phyloP scores from a whole-genome alignment of 2,797 vertebrate genomes.

The Kryptolebias ocellatus region DNA sequence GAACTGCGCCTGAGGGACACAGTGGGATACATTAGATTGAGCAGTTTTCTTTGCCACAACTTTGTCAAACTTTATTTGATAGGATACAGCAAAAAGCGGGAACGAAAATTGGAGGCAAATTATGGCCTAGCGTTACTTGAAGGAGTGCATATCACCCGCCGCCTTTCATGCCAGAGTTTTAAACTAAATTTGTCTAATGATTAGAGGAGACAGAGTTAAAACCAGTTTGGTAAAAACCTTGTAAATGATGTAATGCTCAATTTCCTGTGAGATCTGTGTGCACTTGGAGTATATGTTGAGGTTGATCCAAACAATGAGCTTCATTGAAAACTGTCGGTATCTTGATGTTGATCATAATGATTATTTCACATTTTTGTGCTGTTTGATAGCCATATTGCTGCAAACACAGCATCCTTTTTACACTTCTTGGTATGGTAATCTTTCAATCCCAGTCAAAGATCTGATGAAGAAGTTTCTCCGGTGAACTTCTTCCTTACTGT shows the following conservation, averaged over 20 bases:
- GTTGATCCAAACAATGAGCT: not conserved
- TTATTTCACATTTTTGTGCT: not conserved
- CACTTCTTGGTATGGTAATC: not conserved
- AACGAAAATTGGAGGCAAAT: constrained; percentile 11
- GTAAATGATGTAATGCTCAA: too few species aligned
- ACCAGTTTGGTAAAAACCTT: too few species aligned
- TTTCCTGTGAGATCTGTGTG: too few species aligned
- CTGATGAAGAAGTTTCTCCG: constrained; percentile 16
- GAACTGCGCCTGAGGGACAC: not conserved
- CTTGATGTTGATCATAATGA: not conserved
- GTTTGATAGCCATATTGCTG: constrained; percentile 1
- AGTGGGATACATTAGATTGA: not conserved
- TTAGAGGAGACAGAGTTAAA: too few species aligned
- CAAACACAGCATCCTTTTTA: not conserved
- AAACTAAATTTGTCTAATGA: too few species aligned
- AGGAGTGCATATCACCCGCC: too few species aligned
- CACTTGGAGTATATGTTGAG: too few species aligned
- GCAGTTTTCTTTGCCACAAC: not conserved
- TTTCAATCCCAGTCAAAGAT: constrained; percentile 8
- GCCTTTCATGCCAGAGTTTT: too few species aligned
- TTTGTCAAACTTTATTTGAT: constrained; percentile 16
- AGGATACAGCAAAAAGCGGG: not conserved
- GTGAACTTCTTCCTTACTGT: constrained; percentile 32
- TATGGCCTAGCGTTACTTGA: too few species aligned
- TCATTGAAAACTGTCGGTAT: not conserved